Conservation (phyloP, 2,797 vertebrate genomes). For the Paratrypauchen microcephalus region DNA sequence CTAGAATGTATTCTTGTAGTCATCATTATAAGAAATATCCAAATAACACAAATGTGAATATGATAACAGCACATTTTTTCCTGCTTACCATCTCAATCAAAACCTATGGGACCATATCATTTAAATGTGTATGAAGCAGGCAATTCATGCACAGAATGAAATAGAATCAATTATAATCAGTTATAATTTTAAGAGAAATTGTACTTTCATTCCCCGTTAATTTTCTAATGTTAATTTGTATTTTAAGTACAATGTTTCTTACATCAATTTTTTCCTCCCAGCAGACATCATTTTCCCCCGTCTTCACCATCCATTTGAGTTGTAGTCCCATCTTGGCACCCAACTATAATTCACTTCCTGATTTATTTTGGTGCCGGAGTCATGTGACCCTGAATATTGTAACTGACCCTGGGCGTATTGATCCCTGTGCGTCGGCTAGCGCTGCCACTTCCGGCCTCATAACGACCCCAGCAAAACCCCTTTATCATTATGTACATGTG, state of each 20-base stretch:
- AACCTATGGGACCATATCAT: not conserved
- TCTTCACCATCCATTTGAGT: constrained; percentile 35
- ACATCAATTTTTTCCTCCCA: not conserved
- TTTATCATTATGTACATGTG: constrained; percentile 69
- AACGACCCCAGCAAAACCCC: constrained; percentile 75
- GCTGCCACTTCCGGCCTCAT: constrained; percentile 78
- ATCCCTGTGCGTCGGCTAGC: constrained; percentile 75
- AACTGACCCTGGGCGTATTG: constrained; percentile 83
- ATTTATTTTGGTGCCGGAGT: constrained; percentile 81
- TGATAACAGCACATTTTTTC: not conserved
- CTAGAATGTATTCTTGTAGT: no score
- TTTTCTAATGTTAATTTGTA: not conserved
- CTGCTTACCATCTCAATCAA: not conserved
- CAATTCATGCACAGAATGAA: not conserved
- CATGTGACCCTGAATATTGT: constrained; percentile 82
- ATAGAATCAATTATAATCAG: not conserved
- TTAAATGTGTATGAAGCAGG: not conserved
- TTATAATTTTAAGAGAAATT: not conserved
- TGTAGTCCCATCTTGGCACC: constrained; percentile 42
- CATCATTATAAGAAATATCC: no score
- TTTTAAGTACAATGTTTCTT: constrained; percentile 2
- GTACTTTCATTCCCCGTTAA: not conserved
- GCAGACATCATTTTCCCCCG: not conserved
- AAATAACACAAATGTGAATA: no score
- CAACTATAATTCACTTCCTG: constrained; percentile 75